Evolutionary conservation across 2,888 invertebrate genomes (phyloP).

Genomic region (Leptopterna dolabrata): DNA sequence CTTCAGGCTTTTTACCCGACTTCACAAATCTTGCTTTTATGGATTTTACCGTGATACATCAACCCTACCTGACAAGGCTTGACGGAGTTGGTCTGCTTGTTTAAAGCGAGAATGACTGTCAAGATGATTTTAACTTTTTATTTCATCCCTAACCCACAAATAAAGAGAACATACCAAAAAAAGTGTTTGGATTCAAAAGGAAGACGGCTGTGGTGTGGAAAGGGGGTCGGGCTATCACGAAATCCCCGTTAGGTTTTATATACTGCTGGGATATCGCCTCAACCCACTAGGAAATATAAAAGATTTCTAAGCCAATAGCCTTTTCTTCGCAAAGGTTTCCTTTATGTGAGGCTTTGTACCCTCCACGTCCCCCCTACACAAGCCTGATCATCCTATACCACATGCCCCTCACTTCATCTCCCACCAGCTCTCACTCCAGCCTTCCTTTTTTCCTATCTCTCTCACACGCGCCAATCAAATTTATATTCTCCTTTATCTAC

Average conservation of each 20-base stretch:
- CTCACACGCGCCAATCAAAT: slow-evolving; percentile 37
- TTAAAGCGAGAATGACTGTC: too few species aligned
- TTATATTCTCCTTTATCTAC: slow-evolving; percentile 21
- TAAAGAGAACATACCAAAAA: not conserved
- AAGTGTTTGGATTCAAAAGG: not conserved
- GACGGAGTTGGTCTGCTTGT: too few species aligned
- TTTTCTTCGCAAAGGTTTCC: slow-evolving; percentile 55
- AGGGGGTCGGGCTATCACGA: not conserved
- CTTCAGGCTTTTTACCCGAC: too few species aligned
- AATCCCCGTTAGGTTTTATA: slow-evolving; percentile 27
- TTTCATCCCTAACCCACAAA: not conserved
- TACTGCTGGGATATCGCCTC: slow-evolving; percentile 37
- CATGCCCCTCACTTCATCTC: not conserved
- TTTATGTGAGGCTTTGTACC: slow-evolving; percentile 46
- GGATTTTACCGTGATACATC: too few species aligned
- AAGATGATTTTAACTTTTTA: too few species aligned
- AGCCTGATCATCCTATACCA: slow-evolving; percentile 2
- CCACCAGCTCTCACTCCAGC: not conserved
- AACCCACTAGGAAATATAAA: slow-evolving; percentile 59
- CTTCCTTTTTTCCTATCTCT: slow-evolving; percentile 10
- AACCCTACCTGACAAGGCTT: too few species aligned
- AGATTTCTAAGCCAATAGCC: slow-evolving; percentile 59
- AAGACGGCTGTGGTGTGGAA: not conserved
- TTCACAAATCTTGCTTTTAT: too few species aligned
- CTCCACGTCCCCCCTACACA: not conserved